Conservation (phyloP, 2,113 vertebrate species). For the Myrmecophaga tridactyla region DNA sequence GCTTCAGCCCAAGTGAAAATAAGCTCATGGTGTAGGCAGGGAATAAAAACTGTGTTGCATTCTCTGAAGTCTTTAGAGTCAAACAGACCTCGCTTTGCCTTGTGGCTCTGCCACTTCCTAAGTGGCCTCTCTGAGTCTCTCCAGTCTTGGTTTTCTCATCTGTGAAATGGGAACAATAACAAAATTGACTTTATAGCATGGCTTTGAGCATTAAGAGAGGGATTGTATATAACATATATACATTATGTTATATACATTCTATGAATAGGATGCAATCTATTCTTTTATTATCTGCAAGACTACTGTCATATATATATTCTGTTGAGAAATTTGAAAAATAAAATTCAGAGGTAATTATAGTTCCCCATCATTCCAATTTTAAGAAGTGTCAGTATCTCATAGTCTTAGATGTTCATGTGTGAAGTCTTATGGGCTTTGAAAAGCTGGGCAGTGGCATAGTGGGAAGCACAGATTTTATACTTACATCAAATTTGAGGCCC, state of each 20-base stretch:
- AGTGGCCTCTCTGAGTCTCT: background rate
- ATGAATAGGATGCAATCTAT: background rate
- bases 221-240: accelerated
- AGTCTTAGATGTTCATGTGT: background rate
- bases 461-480: background rate
- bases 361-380: background rate
- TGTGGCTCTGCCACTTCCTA: background rate
- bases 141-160: background rate
- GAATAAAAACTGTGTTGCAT: accelerated
- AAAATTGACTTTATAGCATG: accelerated
- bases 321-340: background rate
- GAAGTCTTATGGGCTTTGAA: background rate
- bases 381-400: background rate
- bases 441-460: background rate
- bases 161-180: background rate
- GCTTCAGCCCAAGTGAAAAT: background rate
- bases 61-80: too few species aligned
- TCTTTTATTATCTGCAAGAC: background rate
- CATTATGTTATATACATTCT: too few species aligned
- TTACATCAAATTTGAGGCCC: background rate
- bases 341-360: background rate
- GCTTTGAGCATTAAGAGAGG: background rate
- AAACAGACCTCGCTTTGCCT: background rate
- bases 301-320: background rate
- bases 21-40: accelerated